Percentiles rank a stretch among this genome's conserved stretches.
Evolutionary conservation across 2,888 invertebrate genomes (phyloP).

Genomic region (Idaea straminata): DNA sequence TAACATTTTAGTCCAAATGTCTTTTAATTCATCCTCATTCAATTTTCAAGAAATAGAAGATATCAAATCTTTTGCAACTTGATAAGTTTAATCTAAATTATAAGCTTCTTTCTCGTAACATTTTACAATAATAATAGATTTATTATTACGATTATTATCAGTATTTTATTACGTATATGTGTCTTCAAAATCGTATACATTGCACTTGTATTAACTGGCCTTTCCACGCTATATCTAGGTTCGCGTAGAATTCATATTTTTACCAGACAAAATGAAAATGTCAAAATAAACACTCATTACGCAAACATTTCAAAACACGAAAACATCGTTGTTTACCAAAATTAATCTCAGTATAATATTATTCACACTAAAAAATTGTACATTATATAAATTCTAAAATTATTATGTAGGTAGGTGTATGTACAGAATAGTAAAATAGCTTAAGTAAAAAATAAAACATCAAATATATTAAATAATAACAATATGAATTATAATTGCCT

Average conservation of each 20-base stretch:
- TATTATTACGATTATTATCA: constrained; percentile 74
- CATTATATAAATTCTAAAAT: constrained; percentile 76
- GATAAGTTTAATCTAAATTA: constrained; percentile 55
- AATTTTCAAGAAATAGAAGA: constrained; percentile 54
- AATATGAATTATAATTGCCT: constrained; percentile 79
- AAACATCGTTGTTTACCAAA: constrained; percentile 63
- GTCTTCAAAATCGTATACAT: constrained; percentile 81
- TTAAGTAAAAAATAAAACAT: constrained; percentile 78
- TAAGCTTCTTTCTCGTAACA: constrained; percentile 70
- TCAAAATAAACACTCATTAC: constrained; percentile 61
- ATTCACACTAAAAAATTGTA: constrained; percentile 81
- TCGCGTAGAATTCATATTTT: constrained; percentile 38
- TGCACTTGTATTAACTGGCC: constrained; percentile 79
- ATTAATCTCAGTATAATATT: constrained; percentile 71
- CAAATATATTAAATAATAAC: constrained; percentile 81
- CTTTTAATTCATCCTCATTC: constrained; percentile 47
- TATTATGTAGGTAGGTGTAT: constrained; percentile 66
- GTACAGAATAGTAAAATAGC: constrained; percentile 77
- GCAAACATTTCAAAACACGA: constrained; percentile 53
- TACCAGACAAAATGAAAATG: constrained; percentile 56
- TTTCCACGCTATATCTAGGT: constrained; percentile 56
- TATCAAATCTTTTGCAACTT: constrained; percentile 64
- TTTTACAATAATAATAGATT: constrained; percentile 72
- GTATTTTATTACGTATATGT: constrained; percentile 77
- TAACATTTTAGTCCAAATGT: constrained; percentile 51